Evolutionary conservation across 1,140 invertebrate genomes (phyloP).

Genomic region (Samia ricini): DNA sequence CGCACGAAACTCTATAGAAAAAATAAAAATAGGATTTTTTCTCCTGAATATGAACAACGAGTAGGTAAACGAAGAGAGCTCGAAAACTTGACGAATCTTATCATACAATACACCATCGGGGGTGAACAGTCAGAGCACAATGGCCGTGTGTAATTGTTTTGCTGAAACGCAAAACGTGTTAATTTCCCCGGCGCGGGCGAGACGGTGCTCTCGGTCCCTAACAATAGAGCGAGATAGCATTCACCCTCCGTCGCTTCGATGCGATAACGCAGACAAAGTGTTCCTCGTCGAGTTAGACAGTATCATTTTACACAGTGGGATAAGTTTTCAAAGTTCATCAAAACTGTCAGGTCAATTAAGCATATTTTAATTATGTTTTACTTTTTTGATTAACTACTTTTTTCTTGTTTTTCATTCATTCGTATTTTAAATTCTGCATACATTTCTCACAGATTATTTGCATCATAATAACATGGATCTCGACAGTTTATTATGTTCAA

Average conservation of each 20-base stretch:
- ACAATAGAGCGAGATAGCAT: constrained; percentile 25
- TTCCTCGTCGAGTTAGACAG: constrained; percentile 3
- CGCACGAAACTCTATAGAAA: too few species aligned
- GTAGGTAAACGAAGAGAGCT: not conserved
- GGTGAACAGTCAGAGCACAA: constrained; percentile 6
- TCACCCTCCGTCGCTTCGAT: constrained; percentile 15
- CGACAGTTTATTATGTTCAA: too few species aligned
- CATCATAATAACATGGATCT: too few species aligned
- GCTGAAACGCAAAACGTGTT: constrained; percentile 24
- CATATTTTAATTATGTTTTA: too few species aligned
- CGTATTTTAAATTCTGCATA: too few species aligned
- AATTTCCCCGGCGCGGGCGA: constrained; percentile 14
- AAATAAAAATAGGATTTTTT: not conserved
- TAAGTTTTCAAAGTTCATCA: too few species aligned
- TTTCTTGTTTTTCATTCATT: too few species aligned
- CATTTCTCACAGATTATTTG: too few species aligned
- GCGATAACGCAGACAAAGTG: constrained; percentile 25
- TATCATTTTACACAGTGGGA: not conserved
- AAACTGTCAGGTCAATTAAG: too few species aligned
- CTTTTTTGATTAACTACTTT: too few species aligned
- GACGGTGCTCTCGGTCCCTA: not conserved
- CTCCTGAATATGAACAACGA: not conserved
- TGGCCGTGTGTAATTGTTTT: constrained; percentile 23
- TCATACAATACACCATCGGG: not conserved
- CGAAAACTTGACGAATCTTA: not conserved